Conservation (phyloP, 2,113 vertebrate species). For the Apodemus speciosus region DNA sequence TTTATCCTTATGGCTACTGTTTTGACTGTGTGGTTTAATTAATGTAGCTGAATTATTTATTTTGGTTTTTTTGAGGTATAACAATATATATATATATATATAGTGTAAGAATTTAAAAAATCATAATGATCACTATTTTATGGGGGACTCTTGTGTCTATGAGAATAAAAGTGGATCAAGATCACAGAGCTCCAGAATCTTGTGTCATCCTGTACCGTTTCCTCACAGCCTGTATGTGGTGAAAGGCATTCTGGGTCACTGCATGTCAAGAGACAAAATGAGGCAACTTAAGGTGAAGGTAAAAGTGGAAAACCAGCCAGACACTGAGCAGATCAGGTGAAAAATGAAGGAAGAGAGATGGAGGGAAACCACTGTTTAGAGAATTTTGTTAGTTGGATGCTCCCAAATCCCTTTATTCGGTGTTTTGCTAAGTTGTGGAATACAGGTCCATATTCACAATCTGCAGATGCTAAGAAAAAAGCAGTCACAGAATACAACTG, state of each 20-base stretch:
- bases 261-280: not conserved
- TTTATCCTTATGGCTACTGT: not conserved
- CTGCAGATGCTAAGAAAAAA: not conserved
- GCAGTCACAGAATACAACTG: not conserved
- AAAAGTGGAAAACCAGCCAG: not conserved
- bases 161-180: not conserved
- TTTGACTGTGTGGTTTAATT: conserved; percentile 27
- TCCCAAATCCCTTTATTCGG: not conserved
- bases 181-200: not conserved
- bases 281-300: not conserved
- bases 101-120: not conserved
- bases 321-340: not conserved
- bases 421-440: conserved; percentile 16
- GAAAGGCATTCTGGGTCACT: not conserved
- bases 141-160: not conserved
- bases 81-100: not conserved
- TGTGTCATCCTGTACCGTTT: not conserved
- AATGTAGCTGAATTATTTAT: not conserved
- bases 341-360: not conserved
- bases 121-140: not conserved
- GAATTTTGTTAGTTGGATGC: not conserved
- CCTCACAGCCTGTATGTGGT: not conserved
- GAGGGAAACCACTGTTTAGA: not conserved
- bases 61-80: not conserved
- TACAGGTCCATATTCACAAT: not conserved